Evolutionary conservation across 2,797 vertebrate species (phyloP).

Genomic region (Clarias pachynema): DNA sequence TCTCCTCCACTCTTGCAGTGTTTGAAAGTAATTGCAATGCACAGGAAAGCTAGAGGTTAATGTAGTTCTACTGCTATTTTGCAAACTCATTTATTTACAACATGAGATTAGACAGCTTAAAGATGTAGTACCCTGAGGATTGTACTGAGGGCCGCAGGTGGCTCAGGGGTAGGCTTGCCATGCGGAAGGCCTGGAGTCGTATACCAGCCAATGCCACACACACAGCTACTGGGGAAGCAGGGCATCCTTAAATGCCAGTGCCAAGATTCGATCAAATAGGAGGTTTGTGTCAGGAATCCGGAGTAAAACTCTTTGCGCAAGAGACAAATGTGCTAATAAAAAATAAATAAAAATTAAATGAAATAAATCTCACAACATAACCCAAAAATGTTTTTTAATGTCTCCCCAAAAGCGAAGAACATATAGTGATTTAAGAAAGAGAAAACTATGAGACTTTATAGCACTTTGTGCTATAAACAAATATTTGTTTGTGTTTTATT

Average conservation of each 20-base stretch:
- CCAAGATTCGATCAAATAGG: no score
- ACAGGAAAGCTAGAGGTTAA: neutral
- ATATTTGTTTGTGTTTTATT: conserved; percentile 83
- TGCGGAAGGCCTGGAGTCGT: no score
- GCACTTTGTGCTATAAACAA: conserved; percentile 73
- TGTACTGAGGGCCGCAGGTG: neutral
- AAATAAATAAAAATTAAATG: no score
- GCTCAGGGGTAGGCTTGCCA: no score
- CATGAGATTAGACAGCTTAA: neutral
- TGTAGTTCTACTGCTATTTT: neutral
- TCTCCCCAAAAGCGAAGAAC: neutral
- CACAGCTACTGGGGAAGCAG: no score
- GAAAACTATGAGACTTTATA: neutral
- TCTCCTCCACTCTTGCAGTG: neutral
- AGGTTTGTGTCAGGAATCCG: no score
- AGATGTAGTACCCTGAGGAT: neutral
- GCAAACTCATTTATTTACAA: neutral
- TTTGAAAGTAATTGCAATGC: neutral
- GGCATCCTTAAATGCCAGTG: no score
- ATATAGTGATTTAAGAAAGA: neutral
- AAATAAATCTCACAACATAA: no score
- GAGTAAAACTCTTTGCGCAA: no score
- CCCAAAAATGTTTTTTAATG: no score
- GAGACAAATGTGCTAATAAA: no score
- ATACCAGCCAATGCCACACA: no score